Conservation (phyloP, 2,113 vertebrate species). For the Heterochromis multidens region DNA sequence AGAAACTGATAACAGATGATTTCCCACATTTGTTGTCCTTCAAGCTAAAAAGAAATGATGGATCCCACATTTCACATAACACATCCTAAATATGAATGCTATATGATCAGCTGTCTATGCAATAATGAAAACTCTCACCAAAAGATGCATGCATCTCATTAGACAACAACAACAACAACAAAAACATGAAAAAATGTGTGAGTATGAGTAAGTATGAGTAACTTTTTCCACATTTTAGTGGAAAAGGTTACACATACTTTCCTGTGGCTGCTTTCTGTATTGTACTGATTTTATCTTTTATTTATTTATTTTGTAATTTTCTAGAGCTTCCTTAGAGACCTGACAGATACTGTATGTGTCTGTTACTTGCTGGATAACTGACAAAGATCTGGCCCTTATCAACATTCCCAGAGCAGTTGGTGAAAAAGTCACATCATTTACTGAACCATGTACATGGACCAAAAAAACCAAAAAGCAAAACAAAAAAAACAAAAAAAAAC, state of each 20-base stretch:
- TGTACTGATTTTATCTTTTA: background rate
- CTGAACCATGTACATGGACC: fast-evolving
- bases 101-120: too few species aligned
- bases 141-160: background rate
- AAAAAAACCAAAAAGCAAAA: too few species aligned
- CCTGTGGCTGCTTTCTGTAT: fast-evolving
- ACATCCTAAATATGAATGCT: too few species aligned
- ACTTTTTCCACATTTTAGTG: background rate
- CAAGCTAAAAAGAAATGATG: background rate
- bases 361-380: background rate
- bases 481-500: background rate
- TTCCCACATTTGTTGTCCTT: background rate
- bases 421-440: fast-evolving
- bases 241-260: background rate
- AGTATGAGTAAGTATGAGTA: background rate
- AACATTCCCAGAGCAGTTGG: background rate
- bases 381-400: background rate
- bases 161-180: too few species aligned
- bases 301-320: background rate
- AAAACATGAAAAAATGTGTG: background rate
- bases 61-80: background rate
- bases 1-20: background rate
- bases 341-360: background rate
- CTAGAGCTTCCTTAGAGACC: background rate
- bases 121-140: background rate